Conservation (phyloP, 2,113 vertebrate genomes). For the Peromyscus californicus region DNA sequence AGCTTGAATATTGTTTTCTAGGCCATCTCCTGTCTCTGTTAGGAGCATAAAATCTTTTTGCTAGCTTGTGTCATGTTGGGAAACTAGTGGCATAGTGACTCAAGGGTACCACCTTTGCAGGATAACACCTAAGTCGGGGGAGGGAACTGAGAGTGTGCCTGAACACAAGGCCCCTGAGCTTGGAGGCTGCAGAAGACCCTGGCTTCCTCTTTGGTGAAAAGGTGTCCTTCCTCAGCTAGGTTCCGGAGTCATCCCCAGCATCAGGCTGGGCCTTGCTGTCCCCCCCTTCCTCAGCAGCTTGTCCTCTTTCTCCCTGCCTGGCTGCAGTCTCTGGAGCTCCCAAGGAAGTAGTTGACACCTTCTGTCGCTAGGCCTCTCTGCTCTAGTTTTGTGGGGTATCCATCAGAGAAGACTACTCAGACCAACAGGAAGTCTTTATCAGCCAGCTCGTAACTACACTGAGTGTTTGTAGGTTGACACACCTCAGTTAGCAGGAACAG, state of each 20-base stretch:
- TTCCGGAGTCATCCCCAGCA: not conserved
- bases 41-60: not conserved
- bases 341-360: not conserved
- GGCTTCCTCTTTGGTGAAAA: not conserved
- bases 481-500: not conserved
- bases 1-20: not conserved
- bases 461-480: not conserved
- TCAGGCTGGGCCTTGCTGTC: not conserved
- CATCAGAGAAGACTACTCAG: no score
- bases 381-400: not conserved
- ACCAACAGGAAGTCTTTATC: not conserved
- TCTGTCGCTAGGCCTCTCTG: not conserved
- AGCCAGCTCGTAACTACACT: not conserved
- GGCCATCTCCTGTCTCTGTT: not conserved
- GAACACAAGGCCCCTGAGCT: not conserved
- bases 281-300: not conserved
- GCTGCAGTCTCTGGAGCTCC: not conserved
- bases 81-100: not conserved
- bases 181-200: not conserved
- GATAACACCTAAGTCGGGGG: not conserved
- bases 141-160: not conserved
- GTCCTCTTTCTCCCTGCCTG: not conserved
- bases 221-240: not conserved
- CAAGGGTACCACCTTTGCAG: not conserved
- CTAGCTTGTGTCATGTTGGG: not conserved